A percentile compares a stretch with the other conserved stretches of the same genome.
These are phyloP conservation scores for Dinoponera quadriceps DNA, from an alignment of 1,140 invertebrate species.

Conservation along the genomic window DNA sequence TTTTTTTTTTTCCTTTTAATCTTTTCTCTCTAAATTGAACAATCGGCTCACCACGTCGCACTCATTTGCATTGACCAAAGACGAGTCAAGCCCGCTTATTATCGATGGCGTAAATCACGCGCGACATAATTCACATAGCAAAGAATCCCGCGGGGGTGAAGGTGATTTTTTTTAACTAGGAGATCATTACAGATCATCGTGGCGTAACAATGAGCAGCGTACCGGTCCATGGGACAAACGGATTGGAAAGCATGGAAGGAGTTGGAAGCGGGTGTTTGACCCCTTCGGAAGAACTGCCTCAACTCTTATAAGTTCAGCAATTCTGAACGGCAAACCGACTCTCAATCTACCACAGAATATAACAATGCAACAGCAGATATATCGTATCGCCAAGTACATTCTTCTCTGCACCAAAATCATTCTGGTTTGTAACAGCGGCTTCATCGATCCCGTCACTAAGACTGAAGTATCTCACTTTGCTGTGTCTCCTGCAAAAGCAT, in stretches of 20 bases:
- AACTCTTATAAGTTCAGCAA: constrained; percentile 64
- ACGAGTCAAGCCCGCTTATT: background rate
- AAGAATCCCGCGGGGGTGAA: background rate
- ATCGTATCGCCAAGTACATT: constrained; percentile 69
- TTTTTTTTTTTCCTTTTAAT: no score
- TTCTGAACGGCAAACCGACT: constrained; percentile 56
- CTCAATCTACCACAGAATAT: constrained; percentile 70
- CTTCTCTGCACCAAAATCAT: constrained; percentile 68
- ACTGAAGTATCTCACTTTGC: constrained; percentile 75
- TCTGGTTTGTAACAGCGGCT: constrained; percentile 72
- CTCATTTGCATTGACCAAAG: background rate
- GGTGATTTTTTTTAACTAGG: constrained; percentile 53
- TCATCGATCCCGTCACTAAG: constrained; percentile 74
- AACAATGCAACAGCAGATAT: constrained; percentile 67
- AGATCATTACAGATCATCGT: constrained; percentile 66
- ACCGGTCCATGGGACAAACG: constrained; percentile 75
- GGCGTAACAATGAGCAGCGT: constrained; percentile 72
- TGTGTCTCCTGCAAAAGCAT: constrained; percentile 52
- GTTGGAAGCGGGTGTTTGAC: constrained; percentile 66
- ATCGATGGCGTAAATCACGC: background rate
- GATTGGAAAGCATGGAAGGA: constrained; percentile 65
- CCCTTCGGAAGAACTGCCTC: constrained; percentile 68
- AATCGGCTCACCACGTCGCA: background rate
- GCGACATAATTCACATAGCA: constrained; percentile 21
- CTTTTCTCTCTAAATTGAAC: no score